These are phyloP conservation scores for Leucoptera coffeella DNA, from an alignment of 2,888 invertebrate genomes.

Conservation along the genomic window DNA sequence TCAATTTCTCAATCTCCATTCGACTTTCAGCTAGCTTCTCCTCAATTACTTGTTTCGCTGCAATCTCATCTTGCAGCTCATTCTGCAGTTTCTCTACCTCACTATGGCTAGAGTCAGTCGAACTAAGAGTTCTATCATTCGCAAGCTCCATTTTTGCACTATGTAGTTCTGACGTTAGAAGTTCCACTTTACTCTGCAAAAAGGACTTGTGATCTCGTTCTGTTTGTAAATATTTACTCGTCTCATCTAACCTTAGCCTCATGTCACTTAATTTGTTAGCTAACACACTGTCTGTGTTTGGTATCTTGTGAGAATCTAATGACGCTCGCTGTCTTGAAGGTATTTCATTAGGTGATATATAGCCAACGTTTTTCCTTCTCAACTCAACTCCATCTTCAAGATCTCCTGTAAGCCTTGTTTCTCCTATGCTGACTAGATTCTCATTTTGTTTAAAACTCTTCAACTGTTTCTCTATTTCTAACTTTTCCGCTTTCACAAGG, in stretches of 20 bases:
- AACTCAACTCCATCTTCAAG: conserved; percentile 37
- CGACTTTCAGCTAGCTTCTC: conserved; percentile 34
- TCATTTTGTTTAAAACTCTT: conserved; percentile 76
- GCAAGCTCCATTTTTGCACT: conserved; percentile 29
- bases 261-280: conserved; percentile 34
- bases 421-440: conserved; percentile 56
- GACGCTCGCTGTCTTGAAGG: conserved; percentile 33
- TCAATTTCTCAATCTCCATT: conserved; percentile 73
- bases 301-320: conserved; percentile 38
- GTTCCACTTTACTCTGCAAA: conserved; percentile 29
- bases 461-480: conserved; percentile 70
- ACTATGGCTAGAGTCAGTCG: conserved; percentile 41
- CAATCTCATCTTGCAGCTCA: conserved; percentile 38
- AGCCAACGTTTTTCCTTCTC: conserved; percentile 24
- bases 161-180: conserved; percentile 28
- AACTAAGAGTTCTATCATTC: conserved; percentile 34
- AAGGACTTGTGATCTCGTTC: conserved; percentile 40
- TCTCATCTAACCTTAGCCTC: conserved; percentile 28
- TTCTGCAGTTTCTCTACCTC: conserved; percentile 39
- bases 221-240: conserved; percentile 27
- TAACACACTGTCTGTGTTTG: conserved; percentile 34
- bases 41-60: conserved; percentile 39
- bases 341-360: conserved; percentile 22
- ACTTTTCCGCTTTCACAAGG: conserved; percentile 69
- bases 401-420: conserved; percentile 33